Conservation (phyloP, 2,888 invertebrate species). For the Trichopoda pennipes region DNA sequence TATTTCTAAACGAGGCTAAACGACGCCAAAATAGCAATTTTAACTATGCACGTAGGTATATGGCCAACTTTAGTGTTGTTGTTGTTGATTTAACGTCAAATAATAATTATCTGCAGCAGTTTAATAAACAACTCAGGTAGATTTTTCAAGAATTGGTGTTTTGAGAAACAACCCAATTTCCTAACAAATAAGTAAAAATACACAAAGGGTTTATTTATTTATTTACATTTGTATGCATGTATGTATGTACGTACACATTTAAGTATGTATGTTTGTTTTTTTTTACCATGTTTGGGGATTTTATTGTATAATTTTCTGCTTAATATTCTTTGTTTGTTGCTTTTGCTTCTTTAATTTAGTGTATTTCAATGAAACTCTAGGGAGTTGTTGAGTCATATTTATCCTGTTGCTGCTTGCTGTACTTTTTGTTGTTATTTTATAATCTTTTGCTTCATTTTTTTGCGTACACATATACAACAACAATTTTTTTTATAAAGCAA, state of each 20-base stretch:
- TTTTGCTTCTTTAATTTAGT: not conserved
- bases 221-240: no score
- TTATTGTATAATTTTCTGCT: not conserved
- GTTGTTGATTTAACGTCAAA: no score
- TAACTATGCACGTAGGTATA: no score
- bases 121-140: conserved; percentile 19
- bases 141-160: not conserved
- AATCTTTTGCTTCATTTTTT: conserved; percentile 2
- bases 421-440: conserved; percentile 51
- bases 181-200: not conserved
- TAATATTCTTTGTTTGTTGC: not conserved
- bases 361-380: conserved; percentile 25
- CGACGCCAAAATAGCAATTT: no score
- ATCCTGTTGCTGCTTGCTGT: conserved; percentile 68
- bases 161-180: not conserved
- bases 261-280: no score
- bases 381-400: conserved; percentile 50
- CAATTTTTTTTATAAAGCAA: conserved; percentile 10
- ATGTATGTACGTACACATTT: no score
- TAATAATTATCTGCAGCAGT: not conserved
- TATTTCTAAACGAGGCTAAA: no score
- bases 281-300: conserved; percentile 19
- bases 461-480: conserved; percentile 3
- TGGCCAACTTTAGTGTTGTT: no score
- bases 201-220: conserved; percentile 39